Base-by-base conservation (phyloP, 2,113 vertebrate genomes). In the Carassius auratus region DNA sequence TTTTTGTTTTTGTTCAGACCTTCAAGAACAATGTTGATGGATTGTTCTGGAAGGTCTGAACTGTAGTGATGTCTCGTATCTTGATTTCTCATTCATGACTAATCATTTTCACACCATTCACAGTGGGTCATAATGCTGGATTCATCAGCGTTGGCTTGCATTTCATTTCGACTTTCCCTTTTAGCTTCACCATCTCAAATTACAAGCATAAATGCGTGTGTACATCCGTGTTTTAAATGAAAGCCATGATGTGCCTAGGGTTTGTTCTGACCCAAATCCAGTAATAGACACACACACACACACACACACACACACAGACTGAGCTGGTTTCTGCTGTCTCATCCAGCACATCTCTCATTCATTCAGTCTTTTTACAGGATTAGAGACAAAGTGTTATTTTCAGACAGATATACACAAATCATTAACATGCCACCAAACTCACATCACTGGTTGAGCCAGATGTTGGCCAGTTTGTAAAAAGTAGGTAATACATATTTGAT, bases 261-360 rank as follows among this genome's bases (percentile, higher is more conserved):
- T 89, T 86, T 82, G 73, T 66, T 89, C 77, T 89, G 87, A 86
- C 83, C 85, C 38, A 85, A 78, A 86, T 86, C 71, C 81, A 42
- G 45, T 88, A 84, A 64, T 85, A 86, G 76, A 71, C 55, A 55
- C 69, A 78, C 38, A 84, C 69, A 69, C 69, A 85, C 64, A 85
- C 69, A 42, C 77, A 62, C n/a, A 23, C 59, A 84, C n/a, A 86
- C 52, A 88, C 81, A 36, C 81, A 36, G 1, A 36, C 66, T 9
- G 38, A 36, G n/a, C 57, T 88, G n/a, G 48, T 26, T 88, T 88
- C 81, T 88, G 85, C 87, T 84, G 81, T 86, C 83, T 86, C 87
- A 86, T 89, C 61, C 77, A 74, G 61, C 36, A n/a, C 33, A 21
- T 71, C 33, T 69, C 61, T 76, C 36, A 23, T 36, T 42, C 79